Evolutionary conservation across 2,797 vertebrate species (phyloP).

Genomic region (Clarias platycephalus): DNA sequence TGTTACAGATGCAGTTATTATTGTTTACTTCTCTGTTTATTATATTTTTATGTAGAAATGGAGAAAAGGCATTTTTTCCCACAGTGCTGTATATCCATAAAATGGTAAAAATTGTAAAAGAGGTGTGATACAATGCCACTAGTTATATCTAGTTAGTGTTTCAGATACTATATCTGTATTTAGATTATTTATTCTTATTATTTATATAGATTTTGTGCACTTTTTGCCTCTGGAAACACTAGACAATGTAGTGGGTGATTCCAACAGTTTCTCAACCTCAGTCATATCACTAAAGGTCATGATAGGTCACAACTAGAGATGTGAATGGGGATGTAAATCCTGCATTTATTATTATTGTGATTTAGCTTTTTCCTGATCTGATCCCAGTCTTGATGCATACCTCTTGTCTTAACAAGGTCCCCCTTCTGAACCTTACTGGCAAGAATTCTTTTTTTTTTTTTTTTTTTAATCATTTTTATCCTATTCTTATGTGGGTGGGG

Average conservation of each 20-base stretch:
- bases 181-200: not conserved
- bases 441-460: too few relatives aligned
- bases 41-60: not conserved
- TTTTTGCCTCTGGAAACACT: too few relatives aligned
- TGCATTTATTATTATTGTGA: not conserved
- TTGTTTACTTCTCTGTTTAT: not conserved
- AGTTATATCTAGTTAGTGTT: not conserved
- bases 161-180: not conserved
- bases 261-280: not conserved
- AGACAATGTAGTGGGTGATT: not conserved
- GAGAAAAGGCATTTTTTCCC: not conserved
- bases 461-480: not conserved
- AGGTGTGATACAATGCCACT: not conserved
- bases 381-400: too few relatives aligned
- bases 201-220: too few relatives aligned
- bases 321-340: not conserved
- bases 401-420: too few relatives aligned
- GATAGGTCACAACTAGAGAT: not conserved
- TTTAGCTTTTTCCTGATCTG: not conserved
- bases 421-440: not conserved
- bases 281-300: not conserved
- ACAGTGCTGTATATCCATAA: not conserved
- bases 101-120: not conserved
- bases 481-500: not conserved
- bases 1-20: not conserved